phyloP scores from a whole-genome alignment of 2,888 invertebrate genomes.

The Nebria salina region DNA sequence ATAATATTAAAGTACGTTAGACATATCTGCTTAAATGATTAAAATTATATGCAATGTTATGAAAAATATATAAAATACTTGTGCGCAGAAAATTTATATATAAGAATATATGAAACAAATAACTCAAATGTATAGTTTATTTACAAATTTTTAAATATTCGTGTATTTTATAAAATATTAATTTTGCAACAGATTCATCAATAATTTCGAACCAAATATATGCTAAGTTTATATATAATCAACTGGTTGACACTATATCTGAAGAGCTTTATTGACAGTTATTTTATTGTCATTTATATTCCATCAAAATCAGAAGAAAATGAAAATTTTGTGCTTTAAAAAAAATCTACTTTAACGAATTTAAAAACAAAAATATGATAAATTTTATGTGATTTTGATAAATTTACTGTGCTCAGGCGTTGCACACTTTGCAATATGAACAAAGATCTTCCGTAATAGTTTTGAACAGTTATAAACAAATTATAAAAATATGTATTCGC shows the following conservation, averaged over 20 bases:
- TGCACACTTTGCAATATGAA: conserved; percentile 31
- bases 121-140: background rate
- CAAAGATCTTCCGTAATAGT: conserved; percentile 46
- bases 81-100: background rate
- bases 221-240: conserved; percentile 19
- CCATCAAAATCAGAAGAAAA: conserved; percentile 10
- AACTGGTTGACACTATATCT: conserved; percentile 41
- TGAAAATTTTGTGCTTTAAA: conserved; percentile 1
- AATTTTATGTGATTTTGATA: conserved; percentile 20
- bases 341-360: background rate
- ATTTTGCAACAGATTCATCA: background rate
- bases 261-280: conserved; percentile 30
- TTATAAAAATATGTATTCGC: conserved; percentile 32
- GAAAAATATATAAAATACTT: background rate
- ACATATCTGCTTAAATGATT: background rate
- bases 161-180: background rate
- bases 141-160: background rate
- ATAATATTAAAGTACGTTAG: too few species aligned
- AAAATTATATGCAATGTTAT: background rate
- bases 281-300: background rate
- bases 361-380: conserved; percentile 7
- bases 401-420: conserved; percentile 2
- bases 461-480: conserved; percentile 36
- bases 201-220: background rate
- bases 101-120: background rate